Evolutionary conservation across 2,797 vertebrate species (phyloP).

Genomic region (Thripadectes ignobilis): DNA sequence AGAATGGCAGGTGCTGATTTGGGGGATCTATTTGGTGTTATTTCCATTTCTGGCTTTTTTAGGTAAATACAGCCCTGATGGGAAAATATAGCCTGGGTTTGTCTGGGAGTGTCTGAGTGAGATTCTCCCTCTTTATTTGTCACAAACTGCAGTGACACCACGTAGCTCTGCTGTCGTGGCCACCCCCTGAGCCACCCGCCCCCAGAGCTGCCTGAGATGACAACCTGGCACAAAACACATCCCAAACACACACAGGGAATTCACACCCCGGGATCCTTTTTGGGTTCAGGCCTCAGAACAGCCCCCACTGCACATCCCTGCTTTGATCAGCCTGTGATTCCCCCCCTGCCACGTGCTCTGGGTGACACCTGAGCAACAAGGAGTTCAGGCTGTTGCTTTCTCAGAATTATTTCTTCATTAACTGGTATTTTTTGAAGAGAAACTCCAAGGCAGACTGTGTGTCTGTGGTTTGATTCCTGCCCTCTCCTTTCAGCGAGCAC

Average conservation of each 20-base stretch:
- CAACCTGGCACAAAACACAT: not conserved
- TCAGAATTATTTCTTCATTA: not conserved
- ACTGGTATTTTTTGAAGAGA: not conserved
- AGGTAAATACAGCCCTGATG: not conserved
- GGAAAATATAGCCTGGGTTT: not conserved
- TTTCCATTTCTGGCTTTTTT: not conserved
- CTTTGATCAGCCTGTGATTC: rapidly evolving
- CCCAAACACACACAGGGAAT: not conserved
- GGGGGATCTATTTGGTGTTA: not conserved
- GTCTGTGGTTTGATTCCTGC: not conserved
- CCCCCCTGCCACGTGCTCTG: not conserved
- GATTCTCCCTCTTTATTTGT: not conserved
- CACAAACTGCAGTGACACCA: not conserved
- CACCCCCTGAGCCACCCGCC: not conserved
- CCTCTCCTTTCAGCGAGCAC: not conserved
- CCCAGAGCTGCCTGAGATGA: rapidly evolving
- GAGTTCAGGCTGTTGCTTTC: not conserved
- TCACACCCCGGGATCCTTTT: not conserved
- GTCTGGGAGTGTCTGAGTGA: not conserved
- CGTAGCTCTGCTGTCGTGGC: rapidly evolving
- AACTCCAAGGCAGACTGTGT: not conserved
- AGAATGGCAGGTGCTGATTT: not conserved
- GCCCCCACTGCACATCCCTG: not conserved
- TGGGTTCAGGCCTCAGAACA: not conserved
- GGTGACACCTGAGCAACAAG: not conserved